These are phyloP conservation scores for Scelioninae gen. 2 DNA, from an alignment of 2,888 invertebrate species.

Conservation along the genomic window DNA sequence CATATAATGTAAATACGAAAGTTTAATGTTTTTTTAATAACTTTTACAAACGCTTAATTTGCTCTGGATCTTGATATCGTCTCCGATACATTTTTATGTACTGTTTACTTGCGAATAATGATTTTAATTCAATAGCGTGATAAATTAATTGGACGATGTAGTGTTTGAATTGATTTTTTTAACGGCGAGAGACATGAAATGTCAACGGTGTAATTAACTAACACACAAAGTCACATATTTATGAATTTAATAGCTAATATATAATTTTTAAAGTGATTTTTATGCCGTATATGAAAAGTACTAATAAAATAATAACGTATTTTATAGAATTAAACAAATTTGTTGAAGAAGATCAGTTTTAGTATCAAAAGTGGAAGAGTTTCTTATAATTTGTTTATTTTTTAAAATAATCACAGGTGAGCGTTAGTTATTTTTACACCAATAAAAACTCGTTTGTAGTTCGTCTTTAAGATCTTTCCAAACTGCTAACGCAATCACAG, in stretches of 20 bases:
- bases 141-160: conserved; percentile 36
- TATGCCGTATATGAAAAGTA: background rate
- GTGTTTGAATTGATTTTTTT: conserved; percentile 18
- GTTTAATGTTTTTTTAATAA: background rate
- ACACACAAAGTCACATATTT: conserved; percentile 1
- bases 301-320: background rate
- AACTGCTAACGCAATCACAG: conserved; percentile 60
- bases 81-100: conserved; percentile 8
- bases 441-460: conserved; percentile 46
- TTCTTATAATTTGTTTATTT: conserved; percentile 11
- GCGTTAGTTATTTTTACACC: conserved; percentile 14
- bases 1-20: background rate
- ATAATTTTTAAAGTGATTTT: background rate
- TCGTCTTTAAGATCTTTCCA: conserved; percentile 60
- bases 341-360: too few species aligned
- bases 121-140: conserved; percentile 21
- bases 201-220: conserved; percentile 8
- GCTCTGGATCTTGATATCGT: conserved; percentile 6
- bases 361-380: background rate
- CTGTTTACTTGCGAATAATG: conserved; percentile 31
- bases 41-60: conserved; percentile 11
- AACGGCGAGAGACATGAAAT: conserved; percentile 30
- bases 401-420: conserved; percentile 26
- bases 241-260: background rate
- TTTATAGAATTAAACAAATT: background rate